These are phyloP conservation scores for Drosophila varians DNA, from an alignment of 1,140 invertebrate genomes.

Conservation along the genomic window DNA sequence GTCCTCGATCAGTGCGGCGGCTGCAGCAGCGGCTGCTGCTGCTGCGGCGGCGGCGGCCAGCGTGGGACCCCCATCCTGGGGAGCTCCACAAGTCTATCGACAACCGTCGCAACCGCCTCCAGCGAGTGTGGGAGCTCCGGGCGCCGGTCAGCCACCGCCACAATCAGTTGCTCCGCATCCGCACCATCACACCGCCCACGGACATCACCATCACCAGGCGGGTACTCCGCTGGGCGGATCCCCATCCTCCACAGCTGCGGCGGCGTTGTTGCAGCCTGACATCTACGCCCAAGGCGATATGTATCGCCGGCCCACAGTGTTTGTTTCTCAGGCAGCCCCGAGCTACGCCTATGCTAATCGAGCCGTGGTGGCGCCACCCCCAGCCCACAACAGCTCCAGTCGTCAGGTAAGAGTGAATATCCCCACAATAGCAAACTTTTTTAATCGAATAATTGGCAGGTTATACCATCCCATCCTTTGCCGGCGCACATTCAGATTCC, in stretches of 20 bases:
- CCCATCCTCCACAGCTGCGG: slow-evolving; percentile 76
- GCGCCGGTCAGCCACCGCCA: slow-evolving; percentile 36
- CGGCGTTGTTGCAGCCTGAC: slow-evolving; percentile 84
- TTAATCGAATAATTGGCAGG: slow-evolving; percentile 33
- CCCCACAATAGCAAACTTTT: background rate
- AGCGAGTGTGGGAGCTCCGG: slow-evolving; percentile 34
- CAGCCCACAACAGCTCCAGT: slow-evolving; percentile 93
- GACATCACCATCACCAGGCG: slow-evolving; percentile 74
- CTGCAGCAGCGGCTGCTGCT: slow-evolving; percentile 65
- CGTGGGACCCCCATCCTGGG: slow-evolving; percentile 77
- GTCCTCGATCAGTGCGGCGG: slow-evolving; percentile 63
- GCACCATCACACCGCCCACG: slow-evolving; percentile 44
- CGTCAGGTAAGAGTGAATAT: slow-evolving; percentile 89
- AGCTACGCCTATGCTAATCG: slow-evolving; percentile 85
- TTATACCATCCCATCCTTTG: slow-evolving; percentile 89
- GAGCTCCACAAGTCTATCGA: slow-evolving; percentile 71
- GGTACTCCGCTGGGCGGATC: slow-evolving; percentile 80
- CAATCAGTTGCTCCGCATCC: slow-evolving; percentile 36
- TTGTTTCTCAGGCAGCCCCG: slow-evolving; percentile 84
- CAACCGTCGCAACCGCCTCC: slow-evolving; percentile 70
- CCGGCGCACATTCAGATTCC: slow-evolving; percentile 93
- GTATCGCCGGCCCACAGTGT: slow-evolving; percentile 86
- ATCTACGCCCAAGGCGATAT: slow-evolving; percentile 86
- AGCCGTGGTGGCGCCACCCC: slow-evolving; percentile 90
- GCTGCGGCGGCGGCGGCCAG: slow-evolving; percentile 71